Evolutionary conservation across 2,888 invertebrate species (phyloP), one percentile per base, ranked within the genome.

Genomic region (Leucozona laternaria): DNA sequence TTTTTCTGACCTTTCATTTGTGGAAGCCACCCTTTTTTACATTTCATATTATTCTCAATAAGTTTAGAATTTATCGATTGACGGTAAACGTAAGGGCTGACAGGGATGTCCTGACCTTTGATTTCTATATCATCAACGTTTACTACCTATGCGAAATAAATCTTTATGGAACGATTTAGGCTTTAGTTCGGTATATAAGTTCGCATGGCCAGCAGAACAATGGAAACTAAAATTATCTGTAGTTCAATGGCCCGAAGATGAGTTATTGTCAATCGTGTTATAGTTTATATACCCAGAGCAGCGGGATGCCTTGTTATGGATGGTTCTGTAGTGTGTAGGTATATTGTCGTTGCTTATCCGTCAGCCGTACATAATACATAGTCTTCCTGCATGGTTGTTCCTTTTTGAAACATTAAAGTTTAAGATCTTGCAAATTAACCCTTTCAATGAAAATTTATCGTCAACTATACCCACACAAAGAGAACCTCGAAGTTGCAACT

Each of bases 341-440:
- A 7, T 13, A 15, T 13, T 22, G 48, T 53, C 6, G 40, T 57
- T 20, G 58, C 45, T 78, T 77, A 78, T 70, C 72, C 68, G 17
- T 57, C 50, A 50, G 22, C 25, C 22, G 17, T 11, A 55, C 17
- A 45, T 11, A 45, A 10, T 53, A n/a, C 6, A 25, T 25, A 28
- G 28, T 20, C 31, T 48, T 48, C 48, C 40, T 70, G 45, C n/a
- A 25, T n/a, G 53, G 37, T 70, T 11, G 62, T 48, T 70, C 43
- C 70, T 71, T 48, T 45, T 81, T 70, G 77, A 48, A 64, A 50
- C 72, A 77, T 81, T 85, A 72, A 80, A 81, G 72, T 85, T 83
- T 70, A 57, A 70, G 81, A 85, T 81, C 77, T 85, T 62, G 58
- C 81, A 81, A 85, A 80, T 81, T 85, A 85, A 73, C 81, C 85